These are phyloP conservation scores for Chelonia mydas DNA, from an alignment of 2,797 vertebrate species.

Conservation along the genomic window DNA sequence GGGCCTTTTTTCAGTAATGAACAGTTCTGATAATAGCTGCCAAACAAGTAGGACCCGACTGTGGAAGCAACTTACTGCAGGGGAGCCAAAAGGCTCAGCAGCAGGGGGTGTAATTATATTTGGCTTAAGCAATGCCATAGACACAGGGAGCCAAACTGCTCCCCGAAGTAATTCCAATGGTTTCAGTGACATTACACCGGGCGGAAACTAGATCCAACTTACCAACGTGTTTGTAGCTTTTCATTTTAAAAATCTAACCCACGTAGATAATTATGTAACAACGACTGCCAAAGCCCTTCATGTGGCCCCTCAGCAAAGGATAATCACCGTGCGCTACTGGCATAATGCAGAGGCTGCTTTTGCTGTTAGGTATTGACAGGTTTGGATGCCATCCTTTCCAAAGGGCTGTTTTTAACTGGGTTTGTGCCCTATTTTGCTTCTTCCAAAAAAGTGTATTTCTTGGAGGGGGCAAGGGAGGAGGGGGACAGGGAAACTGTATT, in stretches of 20 bases:
- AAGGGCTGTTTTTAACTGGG: not conserved
- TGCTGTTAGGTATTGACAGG: not conserved
- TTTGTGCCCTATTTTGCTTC: not conserved
- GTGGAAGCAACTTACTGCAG: constrained; percentile 33
- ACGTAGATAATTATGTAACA: fast-evolving
- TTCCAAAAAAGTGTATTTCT: not conserved
- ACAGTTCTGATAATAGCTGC: constrained; percentile 33
- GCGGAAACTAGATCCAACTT: not conserved
- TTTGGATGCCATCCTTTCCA: not conserved
- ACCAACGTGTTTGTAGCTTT: constrained; percentile 44
- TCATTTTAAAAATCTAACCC: not conserved
- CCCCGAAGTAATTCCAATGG: not conserved
- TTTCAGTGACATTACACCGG: not conserved
- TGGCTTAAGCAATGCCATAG: constrained; percentile 31
- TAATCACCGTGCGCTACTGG: not conserved
- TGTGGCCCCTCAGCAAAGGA: not conserved
- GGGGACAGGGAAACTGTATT: not conserved
- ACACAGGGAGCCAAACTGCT: not conserved
- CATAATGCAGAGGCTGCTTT: no score
- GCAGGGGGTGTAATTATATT: constrained; percentile 69
- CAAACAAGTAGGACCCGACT: constrained; percentile 75
- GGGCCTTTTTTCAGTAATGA: constrained; percentile 65
- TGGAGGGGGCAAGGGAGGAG: not conserved
- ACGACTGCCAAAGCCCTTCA: fast-evolving
- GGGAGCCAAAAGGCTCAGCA: constrained; percentile 54